Base-by-base conservation (phyloP, 2,888 invertebrate species). In the Tetrapedia diversipes region DNA sequence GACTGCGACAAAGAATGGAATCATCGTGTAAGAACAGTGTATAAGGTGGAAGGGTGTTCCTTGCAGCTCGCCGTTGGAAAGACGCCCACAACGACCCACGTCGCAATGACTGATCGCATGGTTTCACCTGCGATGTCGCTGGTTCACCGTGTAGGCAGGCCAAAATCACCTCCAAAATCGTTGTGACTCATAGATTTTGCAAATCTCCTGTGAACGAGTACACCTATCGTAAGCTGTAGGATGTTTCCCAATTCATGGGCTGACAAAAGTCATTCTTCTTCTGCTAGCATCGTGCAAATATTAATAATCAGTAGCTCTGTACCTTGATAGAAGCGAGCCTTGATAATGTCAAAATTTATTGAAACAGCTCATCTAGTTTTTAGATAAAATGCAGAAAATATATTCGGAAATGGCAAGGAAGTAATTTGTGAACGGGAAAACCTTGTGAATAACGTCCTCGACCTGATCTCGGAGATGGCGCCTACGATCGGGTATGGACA, bases 111-210 rank as follows among this genome's bases (percentile, higher is more conserved):
- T 76, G 64, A 56, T 73, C 72, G 19, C 56, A 29, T 45, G 57
- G 63, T 64, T 77, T 75, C 69, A 83, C 74, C 81, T 79, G 75
- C 56, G 59, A 49, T n/a, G n/a, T n/a, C 27, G 49, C 65, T 61
- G 24, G 69, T 64, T 60, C 27, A 49, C 34, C n/a, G 75, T 59
- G 72, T 83, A 75, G 79, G 79, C 64, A 61, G 74, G 64, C 76
- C 85, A 80, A 86, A 86, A 83, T 84, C 81, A 77, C 79, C 80
- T 81, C 78, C 83, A 79, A 86, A 86, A 84, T 76, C 74, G 53
- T 49, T 24, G 60, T 85, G 85, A 85, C 72, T 85, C 83, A 85
- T 54, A 57, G 65, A 63, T 51, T 54, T 76, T 49, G 56, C 68
- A 39, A 61, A 71, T 11, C 56, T 61, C 57, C 47, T 43, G 47